Conservation (phyloP, 2,888 invertebrate genomes). For the Acleris literana region DNA sequence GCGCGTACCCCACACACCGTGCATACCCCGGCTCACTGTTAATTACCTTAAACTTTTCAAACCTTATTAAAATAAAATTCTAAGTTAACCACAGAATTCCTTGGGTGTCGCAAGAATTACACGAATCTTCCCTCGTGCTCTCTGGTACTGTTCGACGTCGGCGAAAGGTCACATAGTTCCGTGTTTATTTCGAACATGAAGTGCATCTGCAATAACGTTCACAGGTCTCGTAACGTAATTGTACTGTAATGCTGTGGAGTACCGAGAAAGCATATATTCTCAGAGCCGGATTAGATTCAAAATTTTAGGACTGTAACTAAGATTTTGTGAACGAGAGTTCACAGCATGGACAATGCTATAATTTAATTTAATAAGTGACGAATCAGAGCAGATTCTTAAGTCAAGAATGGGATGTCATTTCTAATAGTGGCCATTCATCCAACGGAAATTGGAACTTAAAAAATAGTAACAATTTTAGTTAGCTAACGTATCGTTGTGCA, state of each 20-base stretch:
- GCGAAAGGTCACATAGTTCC: conserved; percentile 34
- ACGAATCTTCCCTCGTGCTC: conserved; percentile 24
- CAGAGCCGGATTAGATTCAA: conserved; percentile 13
- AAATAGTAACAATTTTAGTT: too few relatives aligned
- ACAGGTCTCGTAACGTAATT: conserved; percentile 35
- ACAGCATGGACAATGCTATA: too few relatives aligned
- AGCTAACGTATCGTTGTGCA: too few relatives aligned
- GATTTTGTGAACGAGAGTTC: too few relatives aligned
- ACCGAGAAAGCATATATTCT: conserved; percentile 21
- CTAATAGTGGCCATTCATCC: too few relatives aligned
- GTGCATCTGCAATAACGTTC: conserved; percentile 33
- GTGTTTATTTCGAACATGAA: conserved; percentile 35
- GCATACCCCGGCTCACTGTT: too few relatives aligned
- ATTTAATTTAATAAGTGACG: too few relatives aligned
- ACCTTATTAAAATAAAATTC: neutral
- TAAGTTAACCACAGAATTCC: neutral
- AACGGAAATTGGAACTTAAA: too few relatives aligned
- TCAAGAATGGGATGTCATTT: too few relatives aligned
- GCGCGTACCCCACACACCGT: too few relatives aligned
- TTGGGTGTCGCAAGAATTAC: conserved; percentile 24
- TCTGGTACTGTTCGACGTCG: conserved; percentile 22
- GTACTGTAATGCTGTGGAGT: conserved; percentile 27
- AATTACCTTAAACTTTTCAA: too few relatives aligned
- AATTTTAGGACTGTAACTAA: neutral
- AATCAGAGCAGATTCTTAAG: too few relatives aligned